These are phyloP conservation scores for Lepidotrigona ventralis DNA, from an alignment of 1,140 invertebrate species.

Conservation along the genomic window DNA sequence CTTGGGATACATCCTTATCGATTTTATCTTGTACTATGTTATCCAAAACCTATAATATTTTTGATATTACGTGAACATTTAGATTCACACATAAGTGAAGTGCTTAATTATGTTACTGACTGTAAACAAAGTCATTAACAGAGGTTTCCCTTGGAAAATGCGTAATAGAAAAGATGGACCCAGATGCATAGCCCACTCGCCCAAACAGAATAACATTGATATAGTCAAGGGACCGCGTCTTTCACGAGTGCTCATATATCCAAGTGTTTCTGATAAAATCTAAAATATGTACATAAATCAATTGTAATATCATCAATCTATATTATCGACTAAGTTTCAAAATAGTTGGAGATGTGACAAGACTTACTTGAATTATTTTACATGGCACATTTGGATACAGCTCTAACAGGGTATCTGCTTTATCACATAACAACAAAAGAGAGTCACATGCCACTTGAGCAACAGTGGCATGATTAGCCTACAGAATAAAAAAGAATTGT, in stretches of 20 bases:
- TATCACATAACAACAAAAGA: conserved; percentile 89
- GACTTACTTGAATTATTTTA: conserved; percentile 85
- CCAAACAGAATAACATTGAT: conserved; percentile 92
- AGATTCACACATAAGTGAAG: neutral
- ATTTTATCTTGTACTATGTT: conserved; percentile 76
- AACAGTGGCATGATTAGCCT: conserved; percentile 92
- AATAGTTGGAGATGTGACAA: conserved; percentile 34
- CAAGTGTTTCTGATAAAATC: conserved; percentile 83
- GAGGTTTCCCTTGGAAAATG: conserved; percentile 79
- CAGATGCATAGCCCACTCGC: conserved; percentile 95
- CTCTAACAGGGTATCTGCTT: conserved; percentile 86
- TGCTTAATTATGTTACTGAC: conserved; percentile 70
- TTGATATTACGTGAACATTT: conserved; percentile 41
- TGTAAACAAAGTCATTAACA: conserved; percentile 84
- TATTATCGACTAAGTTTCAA: conserved; percentile 4
- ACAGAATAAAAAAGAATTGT: conserved; percentile 67
- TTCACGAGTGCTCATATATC: conserved; percentile 79
- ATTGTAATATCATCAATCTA: neutral
- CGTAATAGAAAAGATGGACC: conserved; percentile 78
- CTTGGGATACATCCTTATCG: conserved; percentile 68
- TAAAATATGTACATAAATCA: conserved; percentile 61
- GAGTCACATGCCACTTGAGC: conserved; percentile 94
- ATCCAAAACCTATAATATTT: conserved; percentile 70
- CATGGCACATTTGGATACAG: conserved; percentile 89
- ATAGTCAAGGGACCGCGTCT: conserved; percentile 85